Percentiles rank a stretch among this genome's conserved stretches.
These are phyloP conservation scores for Stegophylla sp. DNA, from an alignment of 2,888 invertebrate genomes.

Conservation along the genomic window DNA sequence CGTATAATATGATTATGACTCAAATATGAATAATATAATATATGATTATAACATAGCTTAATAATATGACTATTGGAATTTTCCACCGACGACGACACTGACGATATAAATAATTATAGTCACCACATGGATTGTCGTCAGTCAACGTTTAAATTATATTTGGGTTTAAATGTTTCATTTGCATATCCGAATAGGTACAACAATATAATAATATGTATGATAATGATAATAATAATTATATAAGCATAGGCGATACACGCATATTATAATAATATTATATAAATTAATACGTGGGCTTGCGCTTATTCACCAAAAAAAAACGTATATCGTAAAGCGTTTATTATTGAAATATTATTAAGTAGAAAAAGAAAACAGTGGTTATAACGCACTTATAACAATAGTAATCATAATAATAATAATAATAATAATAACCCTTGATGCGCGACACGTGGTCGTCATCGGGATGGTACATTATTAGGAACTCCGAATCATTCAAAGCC, in stretches of 20 bases:
- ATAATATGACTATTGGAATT: conserved; percentile 14
- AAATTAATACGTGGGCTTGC: too few relatives aligned
- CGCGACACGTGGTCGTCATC: neutral
- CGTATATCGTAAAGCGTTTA: too few relatives aligned
- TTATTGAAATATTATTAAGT: too few relatives aligned
- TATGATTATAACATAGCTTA: conserved; percentile 6
- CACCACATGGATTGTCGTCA: too few relatives aligned
- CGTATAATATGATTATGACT: neutral
- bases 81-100: neutral
- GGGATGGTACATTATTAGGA: conserved; percentile 14
- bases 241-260: too few relatives aligned
- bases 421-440: neutral
- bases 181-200: neutral
- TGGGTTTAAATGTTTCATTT: neutral
- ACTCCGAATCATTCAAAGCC: conserved; percentile 18
- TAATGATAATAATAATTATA: too few relatives aligned
- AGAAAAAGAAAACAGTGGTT: neutral
- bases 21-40: neutral
- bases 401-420: neutral
- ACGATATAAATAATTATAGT: too few relatives aligned
- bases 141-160: neutral
- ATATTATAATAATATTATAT: too few relatives aligned
- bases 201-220: too few relatives aligned
- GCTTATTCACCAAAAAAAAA: neutral
- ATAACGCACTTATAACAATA: neutral